Base-by-base conservation (phyloP, 1,140 invertebrate species). In the Manduca sexta region DNA sequence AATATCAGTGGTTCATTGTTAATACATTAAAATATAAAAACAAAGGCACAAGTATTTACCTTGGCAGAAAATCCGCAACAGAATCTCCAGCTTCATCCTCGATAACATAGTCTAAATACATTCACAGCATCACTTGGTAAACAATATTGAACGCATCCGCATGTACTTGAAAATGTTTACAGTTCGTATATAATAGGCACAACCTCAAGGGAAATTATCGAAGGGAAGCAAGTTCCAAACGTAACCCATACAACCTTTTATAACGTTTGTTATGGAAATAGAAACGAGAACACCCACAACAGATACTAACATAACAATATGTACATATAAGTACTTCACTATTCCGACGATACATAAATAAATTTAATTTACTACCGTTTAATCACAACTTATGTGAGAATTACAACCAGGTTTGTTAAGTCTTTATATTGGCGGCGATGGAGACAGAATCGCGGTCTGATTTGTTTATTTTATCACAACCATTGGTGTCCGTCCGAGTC, bases 381-480 rank as follows among this genome's bases (percentile, higher is more conserved):
- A 74, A 65, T 79, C 75, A 77, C 76, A 80, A 80, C 76, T 61
- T 69, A 64, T 44, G 57, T 46, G 59, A 64, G 60, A 42, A 63
- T 71, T 64, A 83, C 79, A 81, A 81, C 79, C 72, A 60, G 57
- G 60, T 62, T 72, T 64, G 54, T 66, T 67, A 64, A 67, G 74
- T 80, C 55, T 61, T 53, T n/a, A n/a, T n/a, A n/a, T n/a, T 51
- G 56, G 41, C 21, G 8, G 18, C 16, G 16, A 45, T 10, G 6
- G 43, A 45, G 53, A 66, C 44, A 45, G 54, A 61, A 56, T 46
- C 40, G 54, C 63, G 63, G 50, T 49, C 62, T 38, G 33, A 53
- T 30, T 66, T 45, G 11, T 53, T 75, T 69, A 56, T 53, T 64
- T 59, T 64, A 74, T 82, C 78, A 82, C 78, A 82, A 82, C 78